Base-by-base conservation (phyloP, 2,797 vertebrate genomes). In the Periparus ater region DNA sequence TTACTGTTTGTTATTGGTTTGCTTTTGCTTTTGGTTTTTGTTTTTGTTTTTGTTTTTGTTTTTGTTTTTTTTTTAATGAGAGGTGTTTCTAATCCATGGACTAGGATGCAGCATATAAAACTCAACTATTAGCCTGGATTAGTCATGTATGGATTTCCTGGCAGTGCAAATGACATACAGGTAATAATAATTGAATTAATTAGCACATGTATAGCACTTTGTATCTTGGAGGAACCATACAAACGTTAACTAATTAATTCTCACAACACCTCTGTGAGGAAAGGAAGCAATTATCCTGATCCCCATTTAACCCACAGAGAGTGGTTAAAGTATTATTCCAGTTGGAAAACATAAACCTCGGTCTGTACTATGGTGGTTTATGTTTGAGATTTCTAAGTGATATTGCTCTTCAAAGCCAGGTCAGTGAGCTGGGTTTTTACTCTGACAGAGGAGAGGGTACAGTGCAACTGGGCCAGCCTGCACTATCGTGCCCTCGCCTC, bases 111-210 rank as follows among this genome's bases (percentile, higher is more conserved):
- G 20, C 25, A 72, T 38, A 79, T 82, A 91, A 90, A 95, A 73
- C 18, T 9, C 22, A 95, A 71, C 26, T 63, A 8, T 44, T 76
- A 32, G 55, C 44, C 21, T 96, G 55, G 67, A 76, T 90, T 97
- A 94, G 76, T 75, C 90, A 79, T 16, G 15, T 89, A 75, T 58
- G 75, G 68, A 66, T 93, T 97, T 96, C 91, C 85, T 93, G 80
- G 83, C 66, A 86, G 89, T 93, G 78, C 25, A 89, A 96, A 94
- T 84, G 50, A 89, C 89, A 93, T 61, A 85, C 55, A 87, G 82
- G 90, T 91, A 97, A 93, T 93, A 96, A 96, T 91, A 94, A 92
- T 86, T 87, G 83, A 80, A 95, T 82, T 93, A 96, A 96, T 96
- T 97, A 96, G 62, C 93, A 95, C 83, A 45, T 58, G 57, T 45